Evolutionary conservation across 2,113 vertebrate species (phyloP), one percentile per base, ranked within the genome.

Genomic region (Nansenia antarctica): DNA sequence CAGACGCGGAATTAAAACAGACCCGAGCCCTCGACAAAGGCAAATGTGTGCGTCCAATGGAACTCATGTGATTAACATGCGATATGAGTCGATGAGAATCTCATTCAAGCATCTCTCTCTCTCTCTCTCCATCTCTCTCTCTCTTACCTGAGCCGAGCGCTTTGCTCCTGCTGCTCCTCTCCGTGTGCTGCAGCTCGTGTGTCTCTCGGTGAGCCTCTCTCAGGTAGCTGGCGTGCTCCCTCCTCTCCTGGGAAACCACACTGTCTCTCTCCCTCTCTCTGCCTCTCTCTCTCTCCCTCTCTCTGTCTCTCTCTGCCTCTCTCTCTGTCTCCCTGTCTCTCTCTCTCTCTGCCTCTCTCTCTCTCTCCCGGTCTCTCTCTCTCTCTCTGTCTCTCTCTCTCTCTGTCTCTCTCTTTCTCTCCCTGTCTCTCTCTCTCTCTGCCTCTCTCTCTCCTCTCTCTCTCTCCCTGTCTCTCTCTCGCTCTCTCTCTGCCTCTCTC

Each of bases 351-450:
- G 3, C 65, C 73, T 78, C 45, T 20, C 6, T n/a, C 20, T 8
- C 45, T n/a, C n/a, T n/a, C n/a, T n/a, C n/a, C n/a, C n/a, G n/a
- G n/a, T 49, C 62, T 72, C 78, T 67, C 78, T 61, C 79, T 87
- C 92, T 0, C 65, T 62, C 49, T 24, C 89, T 89, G 70, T 80
- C 88, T 63, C 47, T 32, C 32, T 63, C 60, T 77, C 80, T 74
- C 91, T 81, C 85, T 72, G 3, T 67, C 73, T 78, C 45, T 20
- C 6, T n/a, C n/a, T n/a, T n/a, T n/a, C 20, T 8, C 45, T 49
- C 62, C 72, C 78, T 67, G 79, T 61, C 79, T 87, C 92, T 0
- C 65, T 62, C 49, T 24, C 89, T 89, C 69, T 80, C 88, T 63
- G 29, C 24, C 32, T 63, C 60, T 77, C 80, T 74, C 91, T 81